A percentile compares a stretch with the other conserved stretches of the same genome.
Evolutionary conservation across 1,140 invertebrate genomes (phyloP).

Genomic region (Ceratosolen solmsi): DNA sequence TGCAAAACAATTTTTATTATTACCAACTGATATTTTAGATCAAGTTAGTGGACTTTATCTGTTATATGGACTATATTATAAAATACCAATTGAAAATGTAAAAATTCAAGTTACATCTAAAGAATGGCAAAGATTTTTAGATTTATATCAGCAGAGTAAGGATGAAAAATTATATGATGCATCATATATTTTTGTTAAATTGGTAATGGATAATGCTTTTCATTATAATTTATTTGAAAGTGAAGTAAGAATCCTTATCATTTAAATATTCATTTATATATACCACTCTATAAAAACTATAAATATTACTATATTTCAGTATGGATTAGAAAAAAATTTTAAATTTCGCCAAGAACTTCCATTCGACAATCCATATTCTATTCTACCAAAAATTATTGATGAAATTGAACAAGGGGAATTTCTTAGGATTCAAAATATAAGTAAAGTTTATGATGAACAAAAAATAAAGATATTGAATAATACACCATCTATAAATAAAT

Average conservation of each 20-base stretch:
- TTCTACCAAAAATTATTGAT: conserved; percentile 57
- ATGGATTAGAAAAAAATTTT: conserved; percentile 62
- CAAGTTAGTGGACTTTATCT: conserved; percentile 67
- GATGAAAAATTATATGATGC: conserved; percentile 65
- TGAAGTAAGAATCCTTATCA: conserved; percentile 61
- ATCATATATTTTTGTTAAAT: conserved; percentile 67
- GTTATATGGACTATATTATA: conserved; percentile 68
- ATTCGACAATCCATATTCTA: conserved; percentile 56
- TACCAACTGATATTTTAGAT: conserved; percentile 60
- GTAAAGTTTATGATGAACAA: conserved; percentile 58
- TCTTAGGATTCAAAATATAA: conserved; percentile 56
- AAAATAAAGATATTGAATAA: conserved; percentile 51
- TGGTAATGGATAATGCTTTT: conserved; percentile 66
- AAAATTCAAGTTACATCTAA: conserved; percentile 65
- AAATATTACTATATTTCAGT: conserved; percentile 56
- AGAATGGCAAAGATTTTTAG: conserved; percentile 62
- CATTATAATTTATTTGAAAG: conserved; percentile 59
- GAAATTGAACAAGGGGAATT: conserved; percentile 53
- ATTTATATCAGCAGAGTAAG: conserved; percentile 61
- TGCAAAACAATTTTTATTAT: conserved; percentile 65
- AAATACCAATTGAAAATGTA: conserved; percentile 62
- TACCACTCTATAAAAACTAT: conserved; percentile 16
- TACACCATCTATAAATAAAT: conserved; percentile 16
- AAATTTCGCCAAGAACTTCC: conserved; percentile 46
- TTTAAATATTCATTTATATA: not conserved